These are phyloP conservation scores for Microplitis deprimator DNA, from an alignment of 2,888 invertebrate species.

Conservation along the genomic window DNA sequence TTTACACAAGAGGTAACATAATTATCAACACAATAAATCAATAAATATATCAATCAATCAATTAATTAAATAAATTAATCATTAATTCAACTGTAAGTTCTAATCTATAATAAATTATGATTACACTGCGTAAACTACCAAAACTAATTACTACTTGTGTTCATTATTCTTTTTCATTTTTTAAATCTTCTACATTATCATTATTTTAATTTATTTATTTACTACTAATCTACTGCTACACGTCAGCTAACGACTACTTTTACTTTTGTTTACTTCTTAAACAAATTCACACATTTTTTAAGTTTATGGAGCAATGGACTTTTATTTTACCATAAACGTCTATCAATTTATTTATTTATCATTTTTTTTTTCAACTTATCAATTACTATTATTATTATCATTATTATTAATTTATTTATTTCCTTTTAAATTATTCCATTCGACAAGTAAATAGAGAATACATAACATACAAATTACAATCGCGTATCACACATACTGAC, in stretches of 20 bases:
- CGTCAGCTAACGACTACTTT: not conserved
- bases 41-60: not conserved
- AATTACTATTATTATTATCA: conserved; percentile 12
- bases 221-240: not conserved
- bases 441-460: not conserved
- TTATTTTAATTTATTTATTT: not conserved
- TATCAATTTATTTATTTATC: conserved; percentile 18
- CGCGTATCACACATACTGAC: not conserved
- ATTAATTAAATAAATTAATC: not conserved
- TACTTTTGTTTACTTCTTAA: conserved; percentile 5
- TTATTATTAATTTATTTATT: conserved; percentile 10
- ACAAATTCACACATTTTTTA: conserved; percentile 9
- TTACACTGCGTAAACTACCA: conserved; percentile 51
- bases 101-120: conserved; percentile 60
- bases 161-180: not conserved
- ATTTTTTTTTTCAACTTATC: conserved; percentile 16
- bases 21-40: conserved; percentile 45
- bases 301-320: not conserved
- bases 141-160: conserved; percentile 38
- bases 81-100: conserved; percentile 53
- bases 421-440: not conserved
- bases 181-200: conserved; percentile 38
- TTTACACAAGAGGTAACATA: conserved; percentile 66
- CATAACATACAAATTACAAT: not conserved
- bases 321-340: not conserved